Evolutionary conservation across 2,888 invertebrate species (phyloP).

Genomic region (Catocala sponsa): DNA sequence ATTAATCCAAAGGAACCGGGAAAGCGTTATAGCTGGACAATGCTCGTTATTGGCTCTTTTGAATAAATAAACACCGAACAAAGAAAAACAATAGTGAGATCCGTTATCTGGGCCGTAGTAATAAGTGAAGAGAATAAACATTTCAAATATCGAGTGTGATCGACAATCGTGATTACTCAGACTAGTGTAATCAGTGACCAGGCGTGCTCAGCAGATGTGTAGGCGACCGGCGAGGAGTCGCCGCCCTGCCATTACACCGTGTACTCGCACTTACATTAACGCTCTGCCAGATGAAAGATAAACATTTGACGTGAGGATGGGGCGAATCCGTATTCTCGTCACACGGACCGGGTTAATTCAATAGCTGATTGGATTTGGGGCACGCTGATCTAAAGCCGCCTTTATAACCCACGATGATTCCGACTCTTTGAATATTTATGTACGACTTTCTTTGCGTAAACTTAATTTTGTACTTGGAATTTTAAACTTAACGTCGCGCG

Average conservation of each 20-base stretch:
- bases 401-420: slow-evolving; percentile 68
- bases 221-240: slow-evolving; percentile 45
- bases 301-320: slow-evolving; percentile 86
- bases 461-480: slow-evolving; percentile 9
- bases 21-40: slow-evolving; percentile 14
- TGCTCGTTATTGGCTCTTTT: slow-evolving; percentile 17
- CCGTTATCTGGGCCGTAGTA: slow-evolving; percentile 16
- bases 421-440: slow-evolving; percentile 40
- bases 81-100: slow-evolving; percentile 10
- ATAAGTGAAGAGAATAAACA: slow-evolving; percentile 33
- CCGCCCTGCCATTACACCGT: slow-evolving; percentile 70
- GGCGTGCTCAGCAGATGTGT: slow-evolving; percentile 68
- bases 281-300: slow-evolving; percentile 85
- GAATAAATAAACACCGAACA: slow-evolving; percentile 20
- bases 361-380: slow-evolving; percentile 88
- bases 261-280: slow-evolving; percentile 81
- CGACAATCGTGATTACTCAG: slow-evolving; percentile 17
- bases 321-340: slow-evolving; percentile 86
- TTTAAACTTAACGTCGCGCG: slow-evolving; percentile 1
- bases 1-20: slow-evolving; percentile 17
- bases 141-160: slow-evolving; percentile 38
- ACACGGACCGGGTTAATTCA: slow-evolving; percentile 86
- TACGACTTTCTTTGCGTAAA: slow-evolving; percentile 9
- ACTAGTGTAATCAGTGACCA: slow-evolving; percentile 53
- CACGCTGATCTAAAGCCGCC: slow-evolving; percentile 74